Evolutionary conservation across 2,888 invertebrate genomes (phyloP).

Genomic region (Drosophila greeni): DNA sequence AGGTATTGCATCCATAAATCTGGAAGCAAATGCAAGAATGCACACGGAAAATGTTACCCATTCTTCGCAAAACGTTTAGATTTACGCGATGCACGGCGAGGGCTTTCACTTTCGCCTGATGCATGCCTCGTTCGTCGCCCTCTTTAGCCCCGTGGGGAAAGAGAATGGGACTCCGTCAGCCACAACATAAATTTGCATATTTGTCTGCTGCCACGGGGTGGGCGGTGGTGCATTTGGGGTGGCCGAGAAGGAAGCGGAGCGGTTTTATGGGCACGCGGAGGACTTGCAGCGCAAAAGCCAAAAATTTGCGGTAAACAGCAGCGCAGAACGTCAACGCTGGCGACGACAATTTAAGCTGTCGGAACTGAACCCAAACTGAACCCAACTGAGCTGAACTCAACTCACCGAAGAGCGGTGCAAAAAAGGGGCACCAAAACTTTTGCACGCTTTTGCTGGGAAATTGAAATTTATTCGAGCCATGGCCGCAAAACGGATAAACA

Average conservation of each 20-base stretch:
- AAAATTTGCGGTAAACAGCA: constrained; percentile 69
- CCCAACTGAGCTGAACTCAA: constrained; percentile 9
- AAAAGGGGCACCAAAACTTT: constrained; percentile 42
- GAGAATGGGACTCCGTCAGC: constrained; percentile 54
- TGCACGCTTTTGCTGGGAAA: constrained; percentile 53
- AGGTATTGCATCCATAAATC: constrained; percentile 57
- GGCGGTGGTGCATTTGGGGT: constrained; percentile 14
- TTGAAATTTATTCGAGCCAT: constrained; percentile 68
- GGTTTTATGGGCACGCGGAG: constrained; percentile 30
- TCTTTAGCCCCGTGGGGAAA: constrained; percentile 16
- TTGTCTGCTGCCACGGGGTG: constrained; percentile 52
- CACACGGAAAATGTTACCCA: constrained; percentile 58
- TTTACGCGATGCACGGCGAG: constrained; percentile 61
- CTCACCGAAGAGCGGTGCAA: constrained; percentile 5
- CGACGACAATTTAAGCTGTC: constrained; percentile 69
- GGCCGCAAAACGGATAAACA: constrained; percentile 63
- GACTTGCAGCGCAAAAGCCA: constrained; percentile 63
- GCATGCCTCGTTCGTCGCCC: constrained; percentile 44
- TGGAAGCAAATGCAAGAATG: constrained; percentile 45
- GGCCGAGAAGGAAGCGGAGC: not conserved
- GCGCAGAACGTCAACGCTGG: constrained; percentile 31
- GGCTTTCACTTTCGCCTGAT: constrained; percentile 70
- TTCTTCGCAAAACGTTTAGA: constrained; percentile 53
- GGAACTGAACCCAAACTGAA: constrained; percentile 28
- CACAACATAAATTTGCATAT: constrained; percentile 70